These are phyloP conservation scores for Phenganax subtilis DNA, from an alignment of 92 coral and sea anemone genomes.

Conservation along the genomic window DNA sequence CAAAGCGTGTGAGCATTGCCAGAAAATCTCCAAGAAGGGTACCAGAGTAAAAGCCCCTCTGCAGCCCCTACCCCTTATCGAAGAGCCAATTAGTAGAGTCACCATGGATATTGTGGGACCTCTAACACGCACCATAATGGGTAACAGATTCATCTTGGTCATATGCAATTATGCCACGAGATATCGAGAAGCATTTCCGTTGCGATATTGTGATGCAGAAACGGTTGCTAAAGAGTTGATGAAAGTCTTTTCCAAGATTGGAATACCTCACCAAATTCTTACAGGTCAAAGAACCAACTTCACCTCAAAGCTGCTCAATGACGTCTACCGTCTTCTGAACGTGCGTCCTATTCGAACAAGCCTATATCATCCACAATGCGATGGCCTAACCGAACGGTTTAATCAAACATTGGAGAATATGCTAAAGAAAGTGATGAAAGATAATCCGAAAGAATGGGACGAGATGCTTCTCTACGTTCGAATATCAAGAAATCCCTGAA, in stretches of 20 bases:
- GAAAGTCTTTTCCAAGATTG: conserved; percentile 36
- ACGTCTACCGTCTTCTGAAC: conserved; percentile 30
- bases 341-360: conserved; percentile 37
- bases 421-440: conserved; percentile 21
- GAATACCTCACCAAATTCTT: conserved; percentile 48
- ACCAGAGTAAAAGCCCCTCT: too few species aligned
- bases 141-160: conserved; percentile 50
- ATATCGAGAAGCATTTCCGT: conserved; percentile 54
- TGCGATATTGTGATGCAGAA: conserved; percentile 30
- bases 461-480: conserved; percentile 44
- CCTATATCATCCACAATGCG: conserved; percentile 44
- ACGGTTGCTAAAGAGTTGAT: conserved; percentile 54
- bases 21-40: not conserved
- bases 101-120: conserved; percentile 56
- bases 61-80: too few species aligned
- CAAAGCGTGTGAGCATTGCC: conserved; percentile 39
- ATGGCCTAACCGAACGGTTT: conserved; percentile 47
- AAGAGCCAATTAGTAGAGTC: conserved; percentile 49
- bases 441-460: conserved; percentile 32
- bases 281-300: conserved; percentile 53
- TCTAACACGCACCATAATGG: conserved; percentile 48
- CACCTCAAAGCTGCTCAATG: conserved; percentile 37
- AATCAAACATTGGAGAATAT: conserved; percentile 7
- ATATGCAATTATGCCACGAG: conserved; percentile 49
- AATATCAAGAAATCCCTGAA: conserved; percentile 39